Evolutionary conservation across 2,113 vertebrate species (phyloP), one percentile per base, ranked within the genome.

Genomic region (Sinocyclocheilus rhinocerous): DNA sequence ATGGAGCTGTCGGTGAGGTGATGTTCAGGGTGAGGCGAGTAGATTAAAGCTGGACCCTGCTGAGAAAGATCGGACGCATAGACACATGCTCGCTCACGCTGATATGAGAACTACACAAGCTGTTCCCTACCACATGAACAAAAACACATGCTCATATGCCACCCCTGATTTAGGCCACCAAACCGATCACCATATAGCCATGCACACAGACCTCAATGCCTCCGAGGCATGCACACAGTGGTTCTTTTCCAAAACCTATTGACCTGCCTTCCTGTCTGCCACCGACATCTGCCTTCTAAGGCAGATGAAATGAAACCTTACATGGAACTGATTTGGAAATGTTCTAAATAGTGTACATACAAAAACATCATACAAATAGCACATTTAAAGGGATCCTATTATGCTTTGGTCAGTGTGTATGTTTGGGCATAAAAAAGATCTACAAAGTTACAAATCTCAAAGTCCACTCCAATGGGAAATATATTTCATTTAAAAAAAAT

Each of bases 11-110:
- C 22, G 16, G 69, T 24, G 39, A 75, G 20, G 57, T 72, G 70
- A 76, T 59, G 55, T 26, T 52, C 50, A 59, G 70, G 57, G 57
- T 86, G 57, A 86, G 45, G 57, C 59, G 15, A 70, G 63, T 87
- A 82, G 86, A 87, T 87, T 87, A 78, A 67, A 82, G 33, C 24
- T 42, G 26, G 69, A 72, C 52, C 63, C 86, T 78, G 75, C 81
- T 73, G 86, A 65, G 61, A 84, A 39, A 61, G 48, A 73, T 36
- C 33, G n/a, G 45, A 45, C 69, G 24, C 61, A 26, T 59, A 73
- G 20, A 84, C 45, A 52, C 63, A 55, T 8, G 16, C 55, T 42
- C 22, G 5, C 65, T n/a, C 59, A 26, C 59, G 18, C 76, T 57
- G 76, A 73, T 42, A 73, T 22, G 33, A 42, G 26, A 48, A 24